Conservation (phyloP, 2,797 vertebrate species). For the Crocodylus rhombifer region DNA sequence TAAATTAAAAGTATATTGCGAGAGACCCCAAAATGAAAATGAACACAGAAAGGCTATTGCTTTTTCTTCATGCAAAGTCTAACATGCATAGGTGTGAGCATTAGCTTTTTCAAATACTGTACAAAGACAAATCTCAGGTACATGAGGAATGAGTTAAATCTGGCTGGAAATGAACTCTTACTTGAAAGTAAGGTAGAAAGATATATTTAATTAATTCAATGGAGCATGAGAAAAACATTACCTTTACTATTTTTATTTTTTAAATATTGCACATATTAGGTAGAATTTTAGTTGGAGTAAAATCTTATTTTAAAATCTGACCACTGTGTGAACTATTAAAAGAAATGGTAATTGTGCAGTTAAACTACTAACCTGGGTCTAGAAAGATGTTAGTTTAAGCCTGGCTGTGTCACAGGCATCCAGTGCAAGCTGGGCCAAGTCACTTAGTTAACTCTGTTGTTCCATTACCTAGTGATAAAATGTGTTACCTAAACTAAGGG, state of each 20-base stretch:
- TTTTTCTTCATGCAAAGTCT: neutral
- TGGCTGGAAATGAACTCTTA: neutral
- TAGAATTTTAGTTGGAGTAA: neutral
- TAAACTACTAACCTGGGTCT: neutral
- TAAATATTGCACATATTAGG: neutral
- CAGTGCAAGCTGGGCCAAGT: neutral
- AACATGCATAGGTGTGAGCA: neutral
- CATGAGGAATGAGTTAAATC: neutral
- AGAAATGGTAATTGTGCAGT: neutral
- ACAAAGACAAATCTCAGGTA: neutral
- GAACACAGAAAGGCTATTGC: neutral
- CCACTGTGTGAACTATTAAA: neutral
- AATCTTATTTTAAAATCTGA: conserved; percentile 25
- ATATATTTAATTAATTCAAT: neutral
- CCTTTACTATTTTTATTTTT: neutral
- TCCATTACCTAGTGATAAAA: neutral
- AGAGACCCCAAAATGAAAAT: neutral
- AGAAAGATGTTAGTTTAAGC: neutral
- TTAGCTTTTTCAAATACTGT: neutral
- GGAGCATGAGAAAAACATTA: neutral
- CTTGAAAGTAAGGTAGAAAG: neutral
- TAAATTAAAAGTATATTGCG: neutral
- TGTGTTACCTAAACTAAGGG: neutral
- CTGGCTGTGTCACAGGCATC: neutral
- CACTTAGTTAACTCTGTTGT: neutral